Percentiles rank a stretch among this genome's conserved stretches.
phyloP scores from a whole-genome alignment of 2,888 invertebrate species.

The Lasioglossum oenotherae region DNA sequence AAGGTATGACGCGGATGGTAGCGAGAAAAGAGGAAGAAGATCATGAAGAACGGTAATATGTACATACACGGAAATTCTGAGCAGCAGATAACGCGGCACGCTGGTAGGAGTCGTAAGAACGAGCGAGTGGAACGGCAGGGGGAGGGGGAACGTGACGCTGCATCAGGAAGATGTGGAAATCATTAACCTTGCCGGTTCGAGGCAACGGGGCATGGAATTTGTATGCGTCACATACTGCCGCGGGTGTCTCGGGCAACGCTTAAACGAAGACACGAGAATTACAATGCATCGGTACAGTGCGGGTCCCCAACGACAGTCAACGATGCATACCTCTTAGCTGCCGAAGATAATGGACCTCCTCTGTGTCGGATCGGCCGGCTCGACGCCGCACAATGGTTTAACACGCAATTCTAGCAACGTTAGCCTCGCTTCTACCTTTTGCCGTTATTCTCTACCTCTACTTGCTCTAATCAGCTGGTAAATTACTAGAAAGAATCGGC shows the following conservation, averaged over 20 bases:
- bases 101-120: conserved; percentile 16
- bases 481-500: too few species aligned
- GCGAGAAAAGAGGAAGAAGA: not conserved
- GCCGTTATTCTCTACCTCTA: not conserved
- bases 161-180: conserved; percentile 57
- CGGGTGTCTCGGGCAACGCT: conserved; percentile 36
- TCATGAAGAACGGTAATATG: not conserved
- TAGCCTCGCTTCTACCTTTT: not conserved
- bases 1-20: not conserved
- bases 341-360: conserved; percentile 44
- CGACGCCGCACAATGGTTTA: not conserved
- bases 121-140: not conserved
- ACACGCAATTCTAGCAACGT: not conserved
- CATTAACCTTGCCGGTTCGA: conserved; percentile 57
- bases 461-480: too few species aligned
- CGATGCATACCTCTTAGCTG: conserved; percentile 41
- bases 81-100: conserved; percentile 23
- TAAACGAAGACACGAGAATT: conserved; percentile 55
- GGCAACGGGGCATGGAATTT: conserved; percentile 48
- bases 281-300: conserved; percentile 50
- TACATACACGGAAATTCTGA: conserved; percentile 12
- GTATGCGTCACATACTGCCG: conserved; percentile 56
- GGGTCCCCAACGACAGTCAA: conserved; percentile 13
- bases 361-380: conserved; percentile 9
- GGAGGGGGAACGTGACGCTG: conserved; percentile 40